Percentiles rank a stretch among this genome's conserved stretches.
Evolutionary conservation across 2,888 invertebrate genomes (phyloP).

Genomic region (Caenorhabditis sulstoni): DNA sequence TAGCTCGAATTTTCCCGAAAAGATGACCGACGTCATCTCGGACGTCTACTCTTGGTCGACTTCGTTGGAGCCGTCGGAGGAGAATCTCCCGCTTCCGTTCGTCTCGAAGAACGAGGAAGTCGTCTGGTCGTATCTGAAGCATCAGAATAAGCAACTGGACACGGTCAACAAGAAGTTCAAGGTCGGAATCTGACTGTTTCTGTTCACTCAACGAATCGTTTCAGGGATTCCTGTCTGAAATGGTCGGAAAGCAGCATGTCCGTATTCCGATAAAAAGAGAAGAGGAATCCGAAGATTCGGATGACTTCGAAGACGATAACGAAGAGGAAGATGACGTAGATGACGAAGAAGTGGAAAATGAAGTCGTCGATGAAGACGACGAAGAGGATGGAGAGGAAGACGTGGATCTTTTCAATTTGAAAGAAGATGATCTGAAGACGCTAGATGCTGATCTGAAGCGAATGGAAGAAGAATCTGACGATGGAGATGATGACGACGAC

Average conservation of each 20-base stretch:
- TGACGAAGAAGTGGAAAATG: slow-evolving; percentile 43
- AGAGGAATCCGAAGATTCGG: slow-evolving; percentile 48
- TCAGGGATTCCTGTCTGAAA: slow-evolving; percentile 42
- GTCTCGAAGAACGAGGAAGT: slow-evolving; percentile 59
- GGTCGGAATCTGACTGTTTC: slow-evolving; percentile 3
- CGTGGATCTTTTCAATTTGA: slow-evolving; percentile 61
- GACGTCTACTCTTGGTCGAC: slow-evolving; percentile 55
- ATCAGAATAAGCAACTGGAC: slow-evolving; percentile 55
- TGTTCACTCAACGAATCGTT: not conserved
- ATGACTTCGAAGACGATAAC: slow-evolving; percentile 26
- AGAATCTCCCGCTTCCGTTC: slow-evolving; percentile 55
- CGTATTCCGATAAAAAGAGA: not conserved
- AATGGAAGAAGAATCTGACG: slow-evolving; percentile 42
- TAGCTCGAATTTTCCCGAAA: slow-evolving; percentile 22
- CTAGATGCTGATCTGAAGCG: slow-evolving; percentile 57
- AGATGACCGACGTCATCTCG: slow-evolving; percentile 33
- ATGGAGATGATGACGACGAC: slow-evolving; percentile 24
- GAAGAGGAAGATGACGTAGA: slow-evolving; percentile 45
- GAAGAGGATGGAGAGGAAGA: slow-evolving; percentile 59
- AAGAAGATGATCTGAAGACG: slow-evolving; percentile 61
- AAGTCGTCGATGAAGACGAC: slow-evolving; percentile 47
- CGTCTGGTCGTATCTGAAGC: slow-evolving; percentile 60
- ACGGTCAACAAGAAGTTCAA: slow-evolving; percentile 34
- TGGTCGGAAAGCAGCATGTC: slow-evolving; percentile 42
- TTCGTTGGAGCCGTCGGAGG: slow-evolving; percentile 32